Evolutionary conservation across 2,113 vertebrate species (phyloP).

Genomic region (Poeciliopsis retropinna): DNA sequence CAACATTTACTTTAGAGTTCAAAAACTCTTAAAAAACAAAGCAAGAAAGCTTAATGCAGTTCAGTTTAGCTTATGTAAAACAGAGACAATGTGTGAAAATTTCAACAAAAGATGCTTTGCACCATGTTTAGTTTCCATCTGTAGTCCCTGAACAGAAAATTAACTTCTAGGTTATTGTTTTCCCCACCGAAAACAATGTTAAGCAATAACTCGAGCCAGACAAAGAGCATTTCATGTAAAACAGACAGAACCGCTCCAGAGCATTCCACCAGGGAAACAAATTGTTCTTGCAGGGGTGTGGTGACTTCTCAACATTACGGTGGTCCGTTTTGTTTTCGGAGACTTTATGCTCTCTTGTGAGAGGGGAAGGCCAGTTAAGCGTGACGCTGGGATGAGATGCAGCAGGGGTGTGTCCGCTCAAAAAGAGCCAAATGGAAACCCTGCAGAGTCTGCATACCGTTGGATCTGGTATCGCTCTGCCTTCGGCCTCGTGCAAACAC

Average conservation of each 20-base stretch:
- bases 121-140: too few relatives aligned
- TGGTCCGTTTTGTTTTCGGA: conserved; percentile 51
- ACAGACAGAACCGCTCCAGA: conserved; percentile 2
- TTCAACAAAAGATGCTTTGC: too few relatives aligned
- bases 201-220: too few relatives aligned
- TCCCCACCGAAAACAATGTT: too few relatives aligned
- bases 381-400: conserved; percentile 15
- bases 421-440: conserved; percentile 36
- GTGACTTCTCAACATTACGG: conserved; percentile 46
- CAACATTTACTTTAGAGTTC: too few relatives aligned
- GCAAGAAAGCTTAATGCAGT: too few relatives aligned
- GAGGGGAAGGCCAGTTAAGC: conserved; percentile 33
- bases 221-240: not conserved
- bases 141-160: too few relatives aligned
- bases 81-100: too few relatives aligned
- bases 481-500: conserved; percentile 43
- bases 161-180: too few relatives aligned
- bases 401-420: conserved; percentile 40
- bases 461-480: conserved; percentile 53
- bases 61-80: too few relatives aligned
- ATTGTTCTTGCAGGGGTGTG: conserved; percentile 38
- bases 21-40: too few relatives aligned
- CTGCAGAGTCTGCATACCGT: conserved; percentile 53
- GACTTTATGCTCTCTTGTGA: conserved; percentile 44
- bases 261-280: conserved; percentile 32